Conservation (phyloP, 2,888 invertebrate genomes). For the Folsomia candida region DNA sequence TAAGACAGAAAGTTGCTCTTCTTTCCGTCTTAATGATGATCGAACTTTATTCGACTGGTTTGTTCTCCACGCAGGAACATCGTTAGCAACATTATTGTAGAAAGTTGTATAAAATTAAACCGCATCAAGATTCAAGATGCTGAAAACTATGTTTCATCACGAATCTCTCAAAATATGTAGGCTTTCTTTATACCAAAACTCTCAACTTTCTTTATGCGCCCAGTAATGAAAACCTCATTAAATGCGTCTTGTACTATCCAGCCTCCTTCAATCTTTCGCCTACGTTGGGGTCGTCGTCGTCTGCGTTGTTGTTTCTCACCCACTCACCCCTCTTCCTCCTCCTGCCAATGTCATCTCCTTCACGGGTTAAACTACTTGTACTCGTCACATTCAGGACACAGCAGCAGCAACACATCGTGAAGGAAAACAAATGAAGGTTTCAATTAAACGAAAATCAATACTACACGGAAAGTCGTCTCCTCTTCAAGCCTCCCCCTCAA, state of each 20-base stretch:
- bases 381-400: not conserved
- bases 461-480: too few species aligned
- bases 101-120: not conserved
- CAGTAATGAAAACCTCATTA: constrained; percentile 23
- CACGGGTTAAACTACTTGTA: too few species aligned
- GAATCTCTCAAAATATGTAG: not conserved
- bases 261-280: too few species aligned
- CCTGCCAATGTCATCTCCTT: too few species aligned
- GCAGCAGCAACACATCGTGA: not conserved
- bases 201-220: not conserved
- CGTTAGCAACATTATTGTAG: not conserved
- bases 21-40: too few species aligned
- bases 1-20: too few species aligned
- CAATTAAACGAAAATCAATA: constrained; percentile 7
- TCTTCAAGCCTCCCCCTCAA: too few species aligned
- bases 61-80: too few species aligned
- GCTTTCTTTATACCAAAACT: not conserved
- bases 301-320: too few species aligned
- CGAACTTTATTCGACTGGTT: not conserved
- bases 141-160: not conserved
- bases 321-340: too few species aligned
- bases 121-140: not conserved
- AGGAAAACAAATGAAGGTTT: not conserved
- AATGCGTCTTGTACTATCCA: not conserved
- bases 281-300: too few species aligned